These are phyloP conservation scores for Lepidothrix coronata DNA, from an alignment of 2,113 vertebrate genomes.

Conservation along the genomic window DNA sequence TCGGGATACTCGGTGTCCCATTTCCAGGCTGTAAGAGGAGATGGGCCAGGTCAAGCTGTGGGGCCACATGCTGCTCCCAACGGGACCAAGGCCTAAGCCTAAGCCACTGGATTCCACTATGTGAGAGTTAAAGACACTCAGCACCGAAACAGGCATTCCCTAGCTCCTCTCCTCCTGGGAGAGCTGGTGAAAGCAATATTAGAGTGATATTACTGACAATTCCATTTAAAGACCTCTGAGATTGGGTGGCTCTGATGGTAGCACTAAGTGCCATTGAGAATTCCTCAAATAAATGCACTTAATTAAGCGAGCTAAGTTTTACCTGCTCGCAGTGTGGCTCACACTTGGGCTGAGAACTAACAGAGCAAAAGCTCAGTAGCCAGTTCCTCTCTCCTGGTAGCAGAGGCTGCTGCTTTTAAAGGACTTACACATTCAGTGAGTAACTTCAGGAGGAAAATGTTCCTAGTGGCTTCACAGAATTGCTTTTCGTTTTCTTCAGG, in stretches of 20 bases:
- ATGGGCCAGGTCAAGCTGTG: neutral
- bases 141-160: neutral
- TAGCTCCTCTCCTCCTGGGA: neutral
- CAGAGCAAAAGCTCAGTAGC: neutral
- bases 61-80: neutral
- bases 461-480: rapidly evolving
- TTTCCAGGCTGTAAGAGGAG: neutral
- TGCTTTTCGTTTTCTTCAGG: neutral
- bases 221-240: neutral
- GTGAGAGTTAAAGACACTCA: neutral
- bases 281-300: neutral
- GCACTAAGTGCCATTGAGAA: neutral
- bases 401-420: neutral
- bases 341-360: neutral
- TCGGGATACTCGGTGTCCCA: rapidly evolving
- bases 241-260: neutral
- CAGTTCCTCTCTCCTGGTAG: neutral
- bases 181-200: neutral
- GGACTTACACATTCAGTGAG: rapidly evolving
- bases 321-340: neutral
- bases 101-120: rapidly evolving
- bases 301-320: conserved; percentile 2
- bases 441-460: neutral
- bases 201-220: neutral
- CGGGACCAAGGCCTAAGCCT: no score